Percentiles rank a stretch among this genome's conserved stretches.
Conservation (phyloP, 2,113 vertebrate species). For the Petromus typicus region DNA sequence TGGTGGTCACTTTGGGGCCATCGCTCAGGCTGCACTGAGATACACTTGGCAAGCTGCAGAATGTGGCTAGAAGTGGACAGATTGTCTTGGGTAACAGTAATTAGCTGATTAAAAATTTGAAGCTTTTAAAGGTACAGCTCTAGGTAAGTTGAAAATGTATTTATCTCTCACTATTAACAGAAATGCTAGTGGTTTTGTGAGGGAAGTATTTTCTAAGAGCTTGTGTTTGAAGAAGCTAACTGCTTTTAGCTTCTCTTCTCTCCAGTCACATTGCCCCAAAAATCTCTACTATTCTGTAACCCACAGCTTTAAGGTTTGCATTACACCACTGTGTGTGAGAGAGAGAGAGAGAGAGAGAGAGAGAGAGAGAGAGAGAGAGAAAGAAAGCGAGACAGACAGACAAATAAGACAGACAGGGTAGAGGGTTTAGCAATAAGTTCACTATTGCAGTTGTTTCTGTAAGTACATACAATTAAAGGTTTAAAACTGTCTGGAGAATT, state of each 20-base stretch:
- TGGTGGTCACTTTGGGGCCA: background rate
- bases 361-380: background rate
- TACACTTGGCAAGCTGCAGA: background rate
- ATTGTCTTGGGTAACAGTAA: background rate
- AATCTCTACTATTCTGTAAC: background rate
- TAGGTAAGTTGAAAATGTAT: background rate
- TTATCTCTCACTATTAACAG: background rate
- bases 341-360: background rate
- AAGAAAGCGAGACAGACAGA: no score
- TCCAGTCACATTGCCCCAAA: background rate
- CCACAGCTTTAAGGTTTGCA: background rate
- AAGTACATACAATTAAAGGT: background rate
- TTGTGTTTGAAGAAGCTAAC: background rate
- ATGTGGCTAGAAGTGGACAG: background rate
- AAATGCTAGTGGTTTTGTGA: background rate
- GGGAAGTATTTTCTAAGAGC: background rate
- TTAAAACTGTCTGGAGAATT: slow-evolving; percentile 45
- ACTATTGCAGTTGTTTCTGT: background rate
- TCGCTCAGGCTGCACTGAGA: background rate
- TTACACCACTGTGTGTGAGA: background rate
- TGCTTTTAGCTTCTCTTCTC: background rate
- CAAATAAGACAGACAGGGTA: no score
- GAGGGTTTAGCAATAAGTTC: background rate
- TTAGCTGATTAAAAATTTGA: background rate
- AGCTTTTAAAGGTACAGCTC: background rate